phyloP scores from a whole-genome alignment of 2,113 vertebrate species.

The Seriola rivoliana region DNA sequence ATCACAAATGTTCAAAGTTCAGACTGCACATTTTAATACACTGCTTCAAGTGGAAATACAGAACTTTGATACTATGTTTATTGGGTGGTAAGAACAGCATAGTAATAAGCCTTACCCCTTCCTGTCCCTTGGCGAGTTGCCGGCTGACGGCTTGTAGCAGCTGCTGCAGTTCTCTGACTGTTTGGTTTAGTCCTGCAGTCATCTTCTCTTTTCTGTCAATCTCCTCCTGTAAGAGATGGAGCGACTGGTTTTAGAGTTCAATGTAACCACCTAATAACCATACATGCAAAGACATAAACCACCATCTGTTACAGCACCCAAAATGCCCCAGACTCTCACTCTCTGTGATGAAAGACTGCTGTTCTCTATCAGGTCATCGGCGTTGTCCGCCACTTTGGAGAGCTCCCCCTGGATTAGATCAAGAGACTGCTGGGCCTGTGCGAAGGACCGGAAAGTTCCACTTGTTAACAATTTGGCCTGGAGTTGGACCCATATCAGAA shows the following conservation, averaged over 20 bases:
- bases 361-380: conserved; percentile 90
- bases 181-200: conserved; percentile 90
- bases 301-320: background rate
- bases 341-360: conserved; percentile 88
- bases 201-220: conserved; percentile 90
- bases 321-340: conserved; percentile 76
- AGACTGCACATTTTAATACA: conserved; percentile 17
- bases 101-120: conserved; percentile 47
- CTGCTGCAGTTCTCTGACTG: conserved; percentile 92
- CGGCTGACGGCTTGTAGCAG: conserved; percentile 90
- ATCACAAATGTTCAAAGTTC: conserved; percentile 11
- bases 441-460: background rate
- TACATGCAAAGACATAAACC: background rate
- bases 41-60: background rate
- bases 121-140: conserved; percentile 86
- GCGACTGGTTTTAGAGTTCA: background rate
- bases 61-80: background rate
- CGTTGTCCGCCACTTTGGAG: conserved; percentile 88
- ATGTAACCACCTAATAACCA: background rate
- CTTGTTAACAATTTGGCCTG: background rate
- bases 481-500: background rate
- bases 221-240: conserved; percentile 85
- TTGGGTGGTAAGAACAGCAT: background rate
- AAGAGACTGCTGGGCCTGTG: conserved; percentile 94
- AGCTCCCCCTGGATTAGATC: conserved; percentile 94